These are phyloP conservation scores for Thalassarche chlororhynchos DNA, from an alignment of 2,113 vertebrate genomes.

Conservation along the genomic window DNA sequence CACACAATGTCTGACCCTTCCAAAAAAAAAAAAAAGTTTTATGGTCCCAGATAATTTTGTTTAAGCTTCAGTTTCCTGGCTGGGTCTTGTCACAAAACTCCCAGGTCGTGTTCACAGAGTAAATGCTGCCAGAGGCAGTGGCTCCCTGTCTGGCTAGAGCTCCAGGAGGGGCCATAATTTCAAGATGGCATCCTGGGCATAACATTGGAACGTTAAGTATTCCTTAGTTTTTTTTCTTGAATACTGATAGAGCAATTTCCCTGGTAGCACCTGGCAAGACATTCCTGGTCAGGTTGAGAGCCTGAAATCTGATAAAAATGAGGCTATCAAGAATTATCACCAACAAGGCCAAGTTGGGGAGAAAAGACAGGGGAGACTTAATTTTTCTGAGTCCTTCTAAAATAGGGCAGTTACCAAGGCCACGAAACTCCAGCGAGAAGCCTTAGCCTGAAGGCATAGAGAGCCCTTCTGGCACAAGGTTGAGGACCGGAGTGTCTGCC, in stretches of 20 bases:
- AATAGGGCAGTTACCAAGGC: not conserved
- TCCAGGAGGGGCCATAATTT: not conserved
- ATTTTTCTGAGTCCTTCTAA: not conserved
- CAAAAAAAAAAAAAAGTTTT: not conserved
- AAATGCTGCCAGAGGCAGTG: not conserved
- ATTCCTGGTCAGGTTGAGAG: not conserved
- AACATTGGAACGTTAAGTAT: not conserved
- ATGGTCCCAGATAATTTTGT: not conserved
- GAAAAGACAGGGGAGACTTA: not conserved
- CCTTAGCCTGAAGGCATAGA: not conserved
- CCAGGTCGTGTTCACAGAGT: not conserved
- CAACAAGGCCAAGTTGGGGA: not conserved
- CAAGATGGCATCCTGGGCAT: not conserved
- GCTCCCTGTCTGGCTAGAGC: not conserved
- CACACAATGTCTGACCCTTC: not conserved
- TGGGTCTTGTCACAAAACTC: not conserved
- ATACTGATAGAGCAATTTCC: not conserved
- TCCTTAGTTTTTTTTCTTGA: not conserved
- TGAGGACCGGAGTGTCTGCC: not conserved
- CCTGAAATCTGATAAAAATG: not conserved
- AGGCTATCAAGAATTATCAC: not conserved
- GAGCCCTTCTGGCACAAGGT: not conserved
- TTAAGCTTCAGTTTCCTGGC: not conserved
- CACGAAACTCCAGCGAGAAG: accelerated
- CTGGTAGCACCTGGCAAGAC: not conserved